Base-by-base conservation (phyloP, 2,888 invertebrate genomes). In the Phlogophora meticulosa region DNA sequence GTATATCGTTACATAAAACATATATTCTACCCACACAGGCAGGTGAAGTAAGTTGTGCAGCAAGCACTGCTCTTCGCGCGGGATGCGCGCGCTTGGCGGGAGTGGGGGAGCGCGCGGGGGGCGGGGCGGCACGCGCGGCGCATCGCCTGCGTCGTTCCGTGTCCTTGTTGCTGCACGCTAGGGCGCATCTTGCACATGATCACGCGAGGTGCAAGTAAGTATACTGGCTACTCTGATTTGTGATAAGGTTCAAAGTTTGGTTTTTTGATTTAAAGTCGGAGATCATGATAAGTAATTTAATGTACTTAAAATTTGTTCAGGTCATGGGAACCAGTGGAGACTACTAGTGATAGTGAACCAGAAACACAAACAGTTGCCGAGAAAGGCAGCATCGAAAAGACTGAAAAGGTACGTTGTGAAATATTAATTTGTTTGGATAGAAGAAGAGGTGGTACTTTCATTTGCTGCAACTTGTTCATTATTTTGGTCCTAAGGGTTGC, bases 381-480 rank as follows among this genome's bases (percentile, higher is more conserved):
- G 74, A 95, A 95, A 61, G 95, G 95, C 84, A 95, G 93, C 87
- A 94, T 93, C 61, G 95, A 95, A 91, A 95, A 95, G 93, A 95
- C 95, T 93, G 95, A 95, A 94, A 95, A 95, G 92, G 95, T 94
- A 17, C 7, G 9, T 15, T 1, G 7, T n/a, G 10, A 7, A 17
- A 7, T 7, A 7, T 7, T n/a, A 42, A 7, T 7, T n/a, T n/a
- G n/a, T n/a, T n/a, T n/a, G n/a, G n/a, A n/a, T n/a, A n/a, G n/a
- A n/a, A n/a, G n/a, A n/a, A n/a, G n/a, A n/a, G n/a, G n/a, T n/a
- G n/a, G n/a, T n/a, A n/a, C n/a, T n/a, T n/a, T n/a, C n/a, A n/a
- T n/a, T n/a, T n/a, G n/a, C n/a, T n/a, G 28, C 28, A 28, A 28
- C 28, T 28, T 28, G 28, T 28, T 28, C 5, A 28, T 28, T 5